These are phyloP conservation scores for Isaurus tuberculatus DNA, from an alignment of 92 coral and sea anemone species.

Conservation along the genomic window DNA sequence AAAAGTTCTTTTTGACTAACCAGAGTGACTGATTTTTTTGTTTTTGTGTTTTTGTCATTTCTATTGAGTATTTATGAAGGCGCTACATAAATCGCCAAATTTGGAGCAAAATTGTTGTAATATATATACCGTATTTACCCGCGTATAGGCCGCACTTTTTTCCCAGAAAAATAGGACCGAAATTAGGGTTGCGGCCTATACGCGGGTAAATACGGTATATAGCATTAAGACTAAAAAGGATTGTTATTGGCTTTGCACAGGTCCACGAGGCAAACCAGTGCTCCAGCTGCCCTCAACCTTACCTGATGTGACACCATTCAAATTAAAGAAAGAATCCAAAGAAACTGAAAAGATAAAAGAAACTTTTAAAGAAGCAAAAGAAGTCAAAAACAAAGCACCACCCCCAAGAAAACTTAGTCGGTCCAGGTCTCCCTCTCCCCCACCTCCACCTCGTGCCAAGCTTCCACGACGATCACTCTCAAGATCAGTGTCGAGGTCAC, in stretches of 20 bases:
- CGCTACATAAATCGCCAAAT: too few relatives aligned
- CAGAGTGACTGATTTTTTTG: too few relatives aligned
- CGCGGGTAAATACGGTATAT: too few relatives aligned
- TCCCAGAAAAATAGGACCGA: too few relatives aligned
- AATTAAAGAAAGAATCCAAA: slow-evolving; percentile 70
- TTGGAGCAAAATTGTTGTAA: too few relatives aligned
- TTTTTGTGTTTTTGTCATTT: too few relatives aligned
- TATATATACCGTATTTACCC: too few relatives aligned
- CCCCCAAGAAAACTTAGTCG: slow-evolving; percentile 80
- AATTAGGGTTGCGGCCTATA: neutral
- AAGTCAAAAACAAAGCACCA: slow-evolving; percentile 74
- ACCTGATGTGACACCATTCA: slow-evolving; percentile 38
- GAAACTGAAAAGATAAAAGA: slow-evolving; percentile 79
- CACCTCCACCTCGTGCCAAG: slow-evolving; percentile 70
- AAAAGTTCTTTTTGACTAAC: too few relatives aligned
- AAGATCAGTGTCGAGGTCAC: slow-evolving; percentile 79
- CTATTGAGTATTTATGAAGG: too few relatives aligned
- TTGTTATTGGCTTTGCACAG: slow-evolving; percentile 38
- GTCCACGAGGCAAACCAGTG: slow-evolving; percentile 58
- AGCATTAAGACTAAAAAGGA: too few relatives aligned
- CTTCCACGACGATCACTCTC: slow-evolving; percentile 84
- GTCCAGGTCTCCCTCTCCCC: slow-evolving; percentile 64
- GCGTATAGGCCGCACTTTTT: too few relatives aligned
- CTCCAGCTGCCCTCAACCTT: slow-evolving; percentile 21
- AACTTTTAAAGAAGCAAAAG: slow-evolving; percentile 72